Evolutionary conservation across 2,888 invertebrate genomes (phyloP), one percentile per base, ranked within the genome.

Genomic region (Thereva unica): DNA sequence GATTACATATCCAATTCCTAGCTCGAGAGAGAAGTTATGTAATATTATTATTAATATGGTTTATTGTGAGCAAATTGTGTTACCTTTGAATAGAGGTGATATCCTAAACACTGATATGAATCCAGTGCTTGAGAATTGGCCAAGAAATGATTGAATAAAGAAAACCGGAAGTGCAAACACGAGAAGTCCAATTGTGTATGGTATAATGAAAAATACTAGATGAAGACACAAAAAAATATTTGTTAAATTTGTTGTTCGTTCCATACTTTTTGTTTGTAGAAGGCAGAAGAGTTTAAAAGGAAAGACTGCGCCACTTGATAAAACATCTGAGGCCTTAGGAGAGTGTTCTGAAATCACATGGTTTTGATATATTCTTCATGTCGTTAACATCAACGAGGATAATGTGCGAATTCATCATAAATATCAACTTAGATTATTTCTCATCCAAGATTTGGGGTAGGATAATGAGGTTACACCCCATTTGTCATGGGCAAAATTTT

Each of bases 151-250:
- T 81, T 95, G 95, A 85, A 95, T 83, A 76, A 93, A 92, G 76
- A 94, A 94, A 69, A 95, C 83, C 0, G 95, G 95, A 67, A 94
- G 89, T 3, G 94, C 95, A 74, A 92, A 93, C 63, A 92, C 80
- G 47, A 92, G 78, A 55, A 94, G 82, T 79, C 94, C 93, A 68
- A 93, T 77, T 53, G 92, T 82, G 78, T 95, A 95, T 3, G 95
- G 94, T 40, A 95, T 23, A 23, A 61, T 61, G 23, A 61, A 61
- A 34, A 61, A 61, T 2, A 61, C 61, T 9, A 61, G 47, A 41
- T 23, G 2, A 23, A 23, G 23, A 23, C 23, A 23, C 23, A 23
- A 23, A 23, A 23, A 23, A 2, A 23, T 23, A 23, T 2, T 23
- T 23, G 23, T 23, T 23, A 23, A 23, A 23, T 2, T 2, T 23